Evolutionary conservation across 2,113 vertebrate genomes (phyloP).

Genomic region (Peromyscus polionotus): DNA sequence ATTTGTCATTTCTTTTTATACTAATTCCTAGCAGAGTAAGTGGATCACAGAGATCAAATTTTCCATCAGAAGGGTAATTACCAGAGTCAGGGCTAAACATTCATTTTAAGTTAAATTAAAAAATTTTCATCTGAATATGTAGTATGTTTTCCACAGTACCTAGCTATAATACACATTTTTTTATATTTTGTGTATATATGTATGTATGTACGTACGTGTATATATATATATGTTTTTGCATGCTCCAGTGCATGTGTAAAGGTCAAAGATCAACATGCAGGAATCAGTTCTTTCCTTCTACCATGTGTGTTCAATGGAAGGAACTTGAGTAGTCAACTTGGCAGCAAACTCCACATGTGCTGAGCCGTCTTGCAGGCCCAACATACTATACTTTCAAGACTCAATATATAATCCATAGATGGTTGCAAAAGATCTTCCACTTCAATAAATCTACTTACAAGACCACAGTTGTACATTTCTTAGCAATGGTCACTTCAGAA

Average conservation of each 20-base stretch:
- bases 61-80: neutral
- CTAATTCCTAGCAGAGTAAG: neutral
- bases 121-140: neutral
- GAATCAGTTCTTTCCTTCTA: neutral
- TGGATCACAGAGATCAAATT: neutral
- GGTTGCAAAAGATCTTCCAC: neutral
- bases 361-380: neutral
- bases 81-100: neutral
- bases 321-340: neutral
- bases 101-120: neutral
- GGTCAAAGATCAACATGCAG: neutral
- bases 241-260: neutral
- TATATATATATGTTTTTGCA: neutral
- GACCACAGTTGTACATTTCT: neutral
- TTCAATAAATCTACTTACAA: neutral
- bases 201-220: neutral
- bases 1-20: slow-evolving; percentile 17
- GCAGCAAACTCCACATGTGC: neutral
- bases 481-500: neutral
- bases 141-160: neutral
- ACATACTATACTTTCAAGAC: neutral
- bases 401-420: neutral
- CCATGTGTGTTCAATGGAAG: neutral
- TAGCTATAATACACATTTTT: neutral
- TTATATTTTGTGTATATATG: neutral